Evolutionary conservation across 2,888 invertebrate genomes (phyloP).

Genomic region (Nemotelus pantherinus): DNA sequence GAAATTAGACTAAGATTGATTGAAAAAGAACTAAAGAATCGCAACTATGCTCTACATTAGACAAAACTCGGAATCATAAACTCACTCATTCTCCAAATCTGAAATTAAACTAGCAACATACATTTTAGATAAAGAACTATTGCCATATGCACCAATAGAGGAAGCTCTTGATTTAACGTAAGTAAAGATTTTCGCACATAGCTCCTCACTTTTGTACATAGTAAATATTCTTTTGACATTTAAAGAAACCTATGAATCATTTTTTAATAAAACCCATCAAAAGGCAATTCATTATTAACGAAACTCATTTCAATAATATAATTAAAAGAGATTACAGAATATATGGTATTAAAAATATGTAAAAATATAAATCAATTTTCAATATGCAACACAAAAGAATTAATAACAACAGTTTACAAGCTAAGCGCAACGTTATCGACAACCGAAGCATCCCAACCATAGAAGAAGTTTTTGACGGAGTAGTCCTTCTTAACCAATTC

Average conservation of each 20-base stretch:
- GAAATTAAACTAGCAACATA: neutral
- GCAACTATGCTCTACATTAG: neutral
- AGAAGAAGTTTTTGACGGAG: neutral
- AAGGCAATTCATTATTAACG: neutral
- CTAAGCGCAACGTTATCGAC: neutral
- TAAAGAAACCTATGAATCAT: no score
- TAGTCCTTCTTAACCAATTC: neutral
- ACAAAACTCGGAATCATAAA: neutral
- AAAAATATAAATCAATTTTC: neutral
- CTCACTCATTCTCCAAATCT: neutral
- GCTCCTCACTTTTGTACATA: no score
- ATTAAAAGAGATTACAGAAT: neutral
- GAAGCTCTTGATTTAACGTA: neutral
- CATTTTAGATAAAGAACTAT: neutral
- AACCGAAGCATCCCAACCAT: neutral
- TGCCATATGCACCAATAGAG: neutral
- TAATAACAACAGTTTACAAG: neutral
- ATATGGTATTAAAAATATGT: neutral
- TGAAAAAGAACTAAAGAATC: neutral
- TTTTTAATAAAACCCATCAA: neutral
- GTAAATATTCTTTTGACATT: no score
- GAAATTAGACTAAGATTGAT: no score
- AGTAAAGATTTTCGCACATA: neutral
- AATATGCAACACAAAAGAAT: neutral
- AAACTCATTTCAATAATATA: neutral